Conservation (phyloP, 1,140 invertebrate species). For the Arion vulgaris region DNA sequence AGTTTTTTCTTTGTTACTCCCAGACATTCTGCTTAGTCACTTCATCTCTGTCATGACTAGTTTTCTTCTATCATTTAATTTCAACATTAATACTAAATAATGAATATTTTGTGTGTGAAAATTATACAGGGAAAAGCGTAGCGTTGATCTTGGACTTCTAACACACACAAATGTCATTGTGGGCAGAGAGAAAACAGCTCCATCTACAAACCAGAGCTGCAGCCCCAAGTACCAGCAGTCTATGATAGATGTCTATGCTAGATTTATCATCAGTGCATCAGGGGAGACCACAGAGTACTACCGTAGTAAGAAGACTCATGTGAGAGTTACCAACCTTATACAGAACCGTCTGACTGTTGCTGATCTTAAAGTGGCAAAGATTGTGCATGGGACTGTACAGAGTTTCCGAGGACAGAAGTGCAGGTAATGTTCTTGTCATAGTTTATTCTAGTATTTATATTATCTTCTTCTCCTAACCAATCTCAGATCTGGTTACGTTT, state of each 20-base stretch:
- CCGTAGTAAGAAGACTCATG: constrained; percentile 87
- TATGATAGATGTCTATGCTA: constrained; percentile 88
- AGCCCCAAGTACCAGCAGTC: constrained; percentile 81
- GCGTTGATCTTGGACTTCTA: constrained; percentile 56
- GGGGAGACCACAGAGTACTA: constrained; percentile 51
- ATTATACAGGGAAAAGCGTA: constrained; percentile 45
- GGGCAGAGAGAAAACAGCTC: constrained; percentile 15
- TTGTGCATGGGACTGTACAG: constrained; percentile 86
- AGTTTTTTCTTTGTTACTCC: too few species aligned
- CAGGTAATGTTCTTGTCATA: constrained; percentile 77
- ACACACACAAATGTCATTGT: constrained; percentile 49
- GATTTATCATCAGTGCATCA: constrained; percentile 78
- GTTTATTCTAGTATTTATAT: not conserved
- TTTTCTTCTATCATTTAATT: too few species aligned
- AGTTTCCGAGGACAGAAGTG: constrained; percentile 89
- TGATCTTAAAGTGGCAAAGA: constrained; percentile 87
- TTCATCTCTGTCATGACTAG: too few species aligned
- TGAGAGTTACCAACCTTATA: constrained; percentile 93
- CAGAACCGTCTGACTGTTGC: constrained; percentile 86
- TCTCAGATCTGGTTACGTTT: too few species aligned
- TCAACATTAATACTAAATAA: too few species aligned
- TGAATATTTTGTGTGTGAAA: too few species aligned
- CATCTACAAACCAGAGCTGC: not conserved
- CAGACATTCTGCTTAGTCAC: too few species aligned
- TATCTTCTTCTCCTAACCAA: too few species aligned